Percentiles rank a stretch among this genome's conserved stretches.
Conservation (phyloP, 2,113 vertebrate genomes). For the Octodon degus region DNA sequence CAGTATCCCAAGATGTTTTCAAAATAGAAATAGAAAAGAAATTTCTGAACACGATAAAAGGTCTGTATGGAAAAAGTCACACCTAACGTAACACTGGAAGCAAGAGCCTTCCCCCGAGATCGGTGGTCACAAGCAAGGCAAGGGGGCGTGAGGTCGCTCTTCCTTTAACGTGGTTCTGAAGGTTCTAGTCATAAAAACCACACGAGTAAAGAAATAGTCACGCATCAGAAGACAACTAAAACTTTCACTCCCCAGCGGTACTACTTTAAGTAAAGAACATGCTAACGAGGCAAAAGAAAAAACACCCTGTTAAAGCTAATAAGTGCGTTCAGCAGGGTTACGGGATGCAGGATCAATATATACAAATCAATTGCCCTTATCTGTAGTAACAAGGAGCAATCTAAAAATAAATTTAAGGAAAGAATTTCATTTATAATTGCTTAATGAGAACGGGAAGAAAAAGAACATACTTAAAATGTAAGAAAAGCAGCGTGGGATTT, state of each 20-base stretch:
- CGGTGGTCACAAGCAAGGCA: not conserved
- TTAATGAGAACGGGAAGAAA: not conserved
- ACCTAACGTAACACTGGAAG: not conserved
- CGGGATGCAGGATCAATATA: not conserved
- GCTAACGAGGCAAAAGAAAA: not conserved
- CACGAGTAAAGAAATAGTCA: not conserved
- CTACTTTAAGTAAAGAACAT: not conserved
- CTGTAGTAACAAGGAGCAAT: not conserved
- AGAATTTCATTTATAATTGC: not conserved
- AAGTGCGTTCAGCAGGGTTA: not conserved
- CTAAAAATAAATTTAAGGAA: constrained; percentile 10
- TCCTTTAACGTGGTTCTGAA: not conserved
- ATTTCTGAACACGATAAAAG: not conserved
- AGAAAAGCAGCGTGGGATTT: not conserved
- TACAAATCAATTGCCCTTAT: not conserved
- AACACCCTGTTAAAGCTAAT: not conserved
- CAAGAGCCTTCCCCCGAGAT: not conserved
- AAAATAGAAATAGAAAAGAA: not conserved
- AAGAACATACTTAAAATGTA: not conserved
- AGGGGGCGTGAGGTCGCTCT: not conserved
- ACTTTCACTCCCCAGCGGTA: not conserved
- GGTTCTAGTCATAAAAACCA: not conserved
- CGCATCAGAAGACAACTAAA: not conserved
- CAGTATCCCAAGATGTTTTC: not conserved
- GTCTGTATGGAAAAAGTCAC: not conserved